These are phyloP conservation scores for Callaeas wilsoni DNA, from an alignment of 2,113 vertebrate genomes.

Conservation along the genomic window DNA sequence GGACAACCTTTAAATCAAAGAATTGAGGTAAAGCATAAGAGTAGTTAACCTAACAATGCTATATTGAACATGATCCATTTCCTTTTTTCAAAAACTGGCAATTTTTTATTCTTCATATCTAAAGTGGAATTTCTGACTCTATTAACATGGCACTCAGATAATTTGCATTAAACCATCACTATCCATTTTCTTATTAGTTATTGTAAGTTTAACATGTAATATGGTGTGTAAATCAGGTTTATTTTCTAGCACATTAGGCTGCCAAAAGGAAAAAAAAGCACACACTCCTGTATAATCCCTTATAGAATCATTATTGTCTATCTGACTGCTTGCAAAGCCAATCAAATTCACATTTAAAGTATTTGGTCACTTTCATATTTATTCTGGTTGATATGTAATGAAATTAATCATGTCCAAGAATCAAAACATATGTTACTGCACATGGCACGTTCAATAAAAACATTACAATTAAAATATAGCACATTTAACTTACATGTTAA, in stretches of 20 bases:
- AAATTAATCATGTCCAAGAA: background rate
- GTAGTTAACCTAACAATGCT: background rate
- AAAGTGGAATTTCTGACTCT: background rate
- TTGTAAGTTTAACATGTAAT: background rate
- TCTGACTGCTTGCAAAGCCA: background rate
- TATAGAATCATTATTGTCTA: background rate
- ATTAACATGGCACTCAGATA: background rate
- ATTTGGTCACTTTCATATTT: background rate
- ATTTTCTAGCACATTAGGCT: background rate
- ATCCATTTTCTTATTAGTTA: background rate
- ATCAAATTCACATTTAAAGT: background rate
- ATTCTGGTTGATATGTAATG: background rate
- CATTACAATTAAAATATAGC: background rate
- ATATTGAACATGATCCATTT: background rate
- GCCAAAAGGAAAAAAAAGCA: background rate
- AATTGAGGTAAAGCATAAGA: background rate
- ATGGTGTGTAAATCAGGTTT: background rate
- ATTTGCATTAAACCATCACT: background rate
- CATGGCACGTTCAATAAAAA: background rate
- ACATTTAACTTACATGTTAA: background rate
- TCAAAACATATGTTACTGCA: background rate
- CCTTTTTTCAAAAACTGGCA: background rate
- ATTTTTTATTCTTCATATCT: background rate
- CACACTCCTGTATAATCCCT: background rate
- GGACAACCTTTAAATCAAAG: background rate